Evolutionary conservation across 1,140 invertebrate species (phyloP).

Genomic region (Callitettix versicolor): DNA sequence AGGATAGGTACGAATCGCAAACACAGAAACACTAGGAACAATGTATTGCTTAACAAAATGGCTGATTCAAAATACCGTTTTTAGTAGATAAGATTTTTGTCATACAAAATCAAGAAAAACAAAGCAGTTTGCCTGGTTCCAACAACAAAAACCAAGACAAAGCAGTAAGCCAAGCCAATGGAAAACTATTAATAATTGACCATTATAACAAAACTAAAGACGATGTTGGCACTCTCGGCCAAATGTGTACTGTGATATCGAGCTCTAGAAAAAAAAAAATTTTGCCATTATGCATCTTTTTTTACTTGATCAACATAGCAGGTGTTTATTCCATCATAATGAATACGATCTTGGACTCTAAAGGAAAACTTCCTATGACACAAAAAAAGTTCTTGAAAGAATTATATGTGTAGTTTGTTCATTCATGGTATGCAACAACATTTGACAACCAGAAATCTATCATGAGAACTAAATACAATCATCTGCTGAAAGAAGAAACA

Average conservation of each 20-base stretch:
- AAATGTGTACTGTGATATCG: neutral
- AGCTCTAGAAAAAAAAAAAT: neutral
- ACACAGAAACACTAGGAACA: no score
- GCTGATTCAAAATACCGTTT: no score
- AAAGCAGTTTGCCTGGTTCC: neutral
- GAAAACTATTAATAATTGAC: neutral
- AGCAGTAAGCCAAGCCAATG: neutral
- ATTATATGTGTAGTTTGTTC: no score
- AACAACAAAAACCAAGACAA: neutral
- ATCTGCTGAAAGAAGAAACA: no score
- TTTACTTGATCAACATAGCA: neutral
- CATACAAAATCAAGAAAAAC: neutral
- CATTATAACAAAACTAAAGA: neutral
- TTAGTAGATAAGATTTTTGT: no score
- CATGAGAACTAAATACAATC: no score
- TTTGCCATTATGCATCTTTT: neutral
- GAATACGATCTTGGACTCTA: neutral
- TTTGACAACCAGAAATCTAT: no score
- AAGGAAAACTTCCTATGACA: neutral
- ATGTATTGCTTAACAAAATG: no score
- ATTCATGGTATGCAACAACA: no score
- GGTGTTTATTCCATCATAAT: neutral
- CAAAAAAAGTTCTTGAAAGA: neutral
- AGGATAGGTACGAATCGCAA: no score
- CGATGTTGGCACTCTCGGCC: neutral